These are phyloP conservation scores for Phenganax stokvisi DNA, from an alignment of 92 coral and sea anemone species.

Conservation along the genomic window DNA sequence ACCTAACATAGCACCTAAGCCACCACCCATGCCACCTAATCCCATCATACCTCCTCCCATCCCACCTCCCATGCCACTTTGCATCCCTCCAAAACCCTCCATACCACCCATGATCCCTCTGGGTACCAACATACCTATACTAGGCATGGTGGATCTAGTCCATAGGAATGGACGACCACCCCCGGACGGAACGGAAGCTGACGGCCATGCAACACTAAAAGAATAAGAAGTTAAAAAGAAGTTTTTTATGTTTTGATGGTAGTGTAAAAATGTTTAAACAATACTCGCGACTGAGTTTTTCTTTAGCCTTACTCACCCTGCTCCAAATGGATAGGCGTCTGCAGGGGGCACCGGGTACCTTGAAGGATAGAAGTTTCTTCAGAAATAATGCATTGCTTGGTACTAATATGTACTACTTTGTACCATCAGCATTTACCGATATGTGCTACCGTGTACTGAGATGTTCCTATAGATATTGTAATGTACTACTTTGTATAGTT, in stretches of 20 bases:
- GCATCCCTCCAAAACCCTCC: constrained; percentile 21
- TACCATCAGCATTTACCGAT: too few species aligned
- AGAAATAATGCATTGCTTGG: too few species aligned
- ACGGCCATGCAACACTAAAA: constrained; percentile 34
- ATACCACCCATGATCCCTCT: constrained; percentile 28
- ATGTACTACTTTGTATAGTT: not conserved
- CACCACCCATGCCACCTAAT: not conserved
- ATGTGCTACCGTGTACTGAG: too few species aligned
- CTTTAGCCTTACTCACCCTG: constrained; percentile 45
- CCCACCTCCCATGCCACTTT: constrained; percentile 21
- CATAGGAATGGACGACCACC: constrained; percentile 32
- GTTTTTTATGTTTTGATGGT: too few species aligned
- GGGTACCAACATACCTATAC: constrained; percentile 13
- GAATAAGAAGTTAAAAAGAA: too few species aligned
- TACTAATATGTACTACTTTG: too few species aligned
- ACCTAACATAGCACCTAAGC: not conserved
- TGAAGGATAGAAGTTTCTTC: constrained; percentile 11
- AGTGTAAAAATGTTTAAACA: not conserved
- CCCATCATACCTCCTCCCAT: constrained; percentile 14
- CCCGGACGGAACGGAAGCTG: constrained; percentile 1
- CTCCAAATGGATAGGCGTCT: constrained; percentile 49
- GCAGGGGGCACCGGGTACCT: constrained; percentile 61
- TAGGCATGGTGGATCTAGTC: constrained; percentile 28
- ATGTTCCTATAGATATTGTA: too few species aligned
- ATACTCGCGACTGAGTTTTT: not conserved